Conservation (phyloP, 2,888 invertebrate genomes). For the Panopea generosa region DNA sequence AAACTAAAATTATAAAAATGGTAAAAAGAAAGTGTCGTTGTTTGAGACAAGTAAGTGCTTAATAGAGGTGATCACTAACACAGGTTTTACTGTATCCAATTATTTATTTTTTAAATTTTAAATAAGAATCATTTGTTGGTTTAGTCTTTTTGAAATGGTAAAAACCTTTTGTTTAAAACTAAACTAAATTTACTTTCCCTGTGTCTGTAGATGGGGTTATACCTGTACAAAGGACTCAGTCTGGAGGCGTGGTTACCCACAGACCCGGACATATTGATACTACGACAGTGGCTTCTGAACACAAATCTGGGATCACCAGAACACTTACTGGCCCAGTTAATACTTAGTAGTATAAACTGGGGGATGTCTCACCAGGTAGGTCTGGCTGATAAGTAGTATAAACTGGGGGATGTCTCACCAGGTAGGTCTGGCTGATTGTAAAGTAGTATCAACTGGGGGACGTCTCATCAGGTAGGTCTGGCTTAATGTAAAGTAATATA, state of each 20-base stretch:
- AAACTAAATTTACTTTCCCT: no score
- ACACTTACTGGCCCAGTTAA: conserved; percentile 89
- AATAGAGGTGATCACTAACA: no score
- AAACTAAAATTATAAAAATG: no score
- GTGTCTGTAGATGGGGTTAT: conserved; percentile 87
- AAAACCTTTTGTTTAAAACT: no score
- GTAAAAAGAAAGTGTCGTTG: no score
- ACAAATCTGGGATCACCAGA: conserved; percentile 88
- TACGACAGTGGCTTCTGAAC: conserved; percentile 90
- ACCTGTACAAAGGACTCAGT: conserved; percentile 91
- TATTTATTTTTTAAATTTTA: no score
- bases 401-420: conserved; percentile 89
- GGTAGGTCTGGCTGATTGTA: conserved; percentile 84
- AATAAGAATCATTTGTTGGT: no score
- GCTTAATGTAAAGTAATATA: neutral
- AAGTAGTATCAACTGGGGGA: conserved; percentile 90
- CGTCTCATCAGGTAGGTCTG: conserved; percentile 82
- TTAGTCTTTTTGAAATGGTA: no score
- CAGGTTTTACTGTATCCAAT: no score
- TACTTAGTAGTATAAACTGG: conserved; percentile 91
- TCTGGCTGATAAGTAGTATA: conserved; percentile 87
- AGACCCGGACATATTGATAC: conserved; percentile 87
- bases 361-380: conserved; percentile 86
- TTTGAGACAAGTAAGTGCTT: no score
- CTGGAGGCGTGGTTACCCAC: conserved; percentile 90